Conservation (phyloP, 2,888 invertebrate species). For the Alentia gelatinosa region DNA sequence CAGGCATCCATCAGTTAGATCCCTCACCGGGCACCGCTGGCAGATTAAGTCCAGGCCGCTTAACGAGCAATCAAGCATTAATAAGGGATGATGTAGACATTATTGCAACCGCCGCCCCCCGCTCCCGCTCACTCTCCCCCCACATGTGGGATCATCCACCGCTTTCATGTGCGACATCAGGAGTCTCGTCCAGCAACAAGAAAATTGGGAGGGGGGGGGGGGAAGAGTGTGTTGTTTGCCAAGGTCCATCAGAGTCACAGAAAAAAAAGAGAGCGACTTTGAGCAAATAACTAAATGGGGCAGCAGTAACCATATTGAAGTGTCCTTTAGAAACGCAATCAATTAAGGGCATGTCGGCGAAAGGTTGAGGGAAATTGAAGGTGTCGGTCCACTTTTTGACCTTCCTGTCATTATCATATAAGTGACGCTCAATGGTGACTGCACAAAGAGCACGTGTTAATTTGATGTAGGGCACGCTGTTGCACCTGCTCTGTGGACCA, state of each 20-base stretch:
- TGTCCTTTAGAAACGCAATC: background rate
- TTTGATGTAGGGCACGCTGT: background rate
- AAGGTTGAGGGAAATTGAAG: background rate
- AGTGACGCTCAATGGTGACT: background rate
- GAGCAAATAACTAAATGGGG: background rate
- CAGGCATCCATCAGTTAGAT: background rate
- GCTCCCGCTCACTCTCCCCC: too few species aligned
- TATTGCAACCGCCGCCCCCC: background rate
- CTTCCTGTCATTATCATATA: background rate
- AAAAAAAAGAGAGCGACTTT: background rate
- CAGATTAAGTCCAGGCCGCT: background rate
- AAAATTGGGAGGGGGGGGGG: too few species aligned
- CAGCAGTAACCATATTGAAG: background rate
- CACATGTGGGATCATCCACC: background rate
- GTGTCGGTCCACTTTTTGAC: background rate
- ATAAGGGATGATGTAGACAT: conserved; percentile 5
- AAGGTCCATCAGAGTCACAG: background rate
- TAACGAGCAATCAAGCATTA: conserved; percentile 7
- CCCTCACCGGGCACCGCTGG: background rate
- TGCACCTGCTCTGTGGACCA: background rate
- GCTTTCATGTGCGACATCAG: background rate
- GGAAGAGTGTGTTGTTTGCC: too few species aligned
- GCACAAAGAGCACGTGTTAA: background rate
- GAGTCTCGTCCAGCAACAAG: background rate
- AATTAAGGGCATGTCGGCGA: background rate